Evolutionary conservation across 2,888 invertebrate genomes (phyloP), one percentile per base, ranked within the genome.

Genomic region (Sminthurides aquaticus): DNA sequence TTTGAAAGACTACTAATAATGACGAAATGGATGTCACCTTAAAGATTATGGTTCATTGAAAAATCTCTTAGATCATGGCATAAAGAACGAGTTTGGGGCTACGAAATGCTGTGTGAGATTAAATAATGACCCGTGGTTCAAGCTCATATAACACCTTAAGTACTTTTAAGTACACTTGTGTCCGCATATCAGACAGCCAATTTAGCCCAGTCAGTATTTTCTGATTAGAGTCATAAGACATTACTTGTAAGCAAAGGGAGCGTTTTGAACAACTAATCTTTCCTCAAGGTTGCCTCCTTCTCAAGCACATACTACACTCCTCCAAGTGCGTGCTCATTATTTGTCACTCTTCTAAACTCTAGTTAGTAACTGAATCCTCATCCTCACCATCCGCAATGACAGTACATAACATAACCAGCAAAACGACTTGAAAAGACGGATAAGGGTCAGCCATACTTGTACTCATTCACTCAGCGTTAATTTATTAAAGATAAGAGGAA

Each of bases 191-290:
- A 52, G 52, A 69, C 65, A 64, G 67, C 66, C 68, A 68, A 69
- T 68, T 69, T 68, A 62, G n/a, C 66, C 66, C 67, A 58, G 64
- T 66, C 69, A 66, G 68, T 67, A 69, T 67, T 68, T 71, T 68
- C 69, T 69, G 69, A 69, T 71, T 68, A 68, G 64, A 69, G 68
- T 71, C 71, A 69, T 65, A 68, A 64, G 67, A 69, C 67, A 71
- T 67, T 65, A n/a, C n/a, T n/a, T n/a, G 69, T 69, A 64, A 67
- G 66, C 68, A 62, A 65, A 71, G 66, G 67, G 66, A 69, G 67
- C 65, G 67, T 68, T 65, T 59, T 57, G 66, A 64, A 52, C 62
- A 66, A 65, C 65, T 69, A 69, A 71, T 71, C 68, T 71, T 66
- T 69, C 65, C 63, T 60, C 65, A 67, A 69, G 67, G 67, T 69